A percentile compares a stretch with the other conserved stretches of the same genome.
These are phyloP conservation scores for Trichopria drosophilae DNA, from an alignment of 2,888 invertebrate genomes.

Conservation along the genomic window DNA sequence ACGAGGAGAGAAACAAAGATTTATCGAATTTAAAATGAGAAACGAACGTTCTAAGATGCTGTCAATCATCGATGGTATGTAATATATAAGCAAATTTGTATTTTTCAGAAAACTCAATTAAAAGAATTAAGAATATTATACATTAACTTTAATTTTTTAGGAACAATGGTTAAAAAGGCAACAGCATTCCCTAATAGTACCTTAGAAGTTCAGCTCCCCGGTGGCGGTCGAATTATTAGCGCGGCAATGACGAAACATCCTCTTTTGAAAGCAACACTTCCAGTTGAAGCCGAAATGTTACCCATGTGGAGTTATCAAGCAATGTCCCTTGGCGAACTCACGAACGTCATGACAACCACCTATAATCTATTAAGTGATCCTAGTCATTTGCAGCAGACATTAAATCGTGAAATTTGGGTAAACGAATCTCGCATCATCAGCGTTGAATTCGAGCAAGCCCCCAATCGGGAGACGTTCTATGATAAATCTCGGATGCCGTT, in stretches of 20 bases:
- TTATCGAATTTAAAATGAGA: slow-evolving; percentile 65
- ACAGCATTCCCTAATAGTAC: slow-evolving; percentile 79
- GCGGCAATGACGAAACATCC: slow-evolving; percentile 82
- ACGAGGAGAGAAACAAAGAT: slow-evolving; percentile 61
- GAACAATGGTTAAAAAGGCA: slow-evolving; percentile 70
- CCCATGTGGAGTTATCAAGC: slow-evolving; percentile 87
- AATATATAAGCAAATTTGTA: neutral
- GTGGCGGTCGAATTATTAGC: slow-evolving; percentile 74
- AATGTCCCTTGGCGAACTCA: slow-evolving; percentile 75
- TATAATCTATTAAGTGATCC: slow-evolving; percentile 85
- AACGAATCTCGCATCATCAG: slow-evolving; percentile 87
- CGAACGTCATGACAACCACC: slow-evolving; percentile 78
- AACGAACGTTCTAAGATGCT: slow-evolving; percentile 71
- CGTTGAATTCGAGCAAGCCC: slow-evolving; percentile 90
- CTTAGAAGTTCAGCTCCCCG: slow-evolving; percentile 73
- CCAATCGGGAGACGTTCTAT: slow-evolving; percentile 86
- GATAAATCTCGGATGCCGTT: slow-evolving; percentile 81
- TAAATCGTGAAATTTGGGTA: slow-evolving; percentile 82
- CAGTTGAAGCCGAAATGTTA: slow-evolving; percentile 87
- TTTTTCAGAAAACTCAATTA: neutral
- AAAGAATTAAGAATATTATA: slow-evolving; percentile 1
- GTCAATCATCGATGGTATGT: slow-evolving; percentile 67
- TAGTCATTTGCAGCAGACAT: slow-evolving; percentile 80
- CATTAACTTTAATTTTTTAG: too few species aligned
- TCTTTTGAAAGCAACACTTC: slow-evolving; percentile 77